Evolutionary conservation across 2,888 invertebrate species (phyloP).

Genomic region (Hartigia nigra): DNA sequence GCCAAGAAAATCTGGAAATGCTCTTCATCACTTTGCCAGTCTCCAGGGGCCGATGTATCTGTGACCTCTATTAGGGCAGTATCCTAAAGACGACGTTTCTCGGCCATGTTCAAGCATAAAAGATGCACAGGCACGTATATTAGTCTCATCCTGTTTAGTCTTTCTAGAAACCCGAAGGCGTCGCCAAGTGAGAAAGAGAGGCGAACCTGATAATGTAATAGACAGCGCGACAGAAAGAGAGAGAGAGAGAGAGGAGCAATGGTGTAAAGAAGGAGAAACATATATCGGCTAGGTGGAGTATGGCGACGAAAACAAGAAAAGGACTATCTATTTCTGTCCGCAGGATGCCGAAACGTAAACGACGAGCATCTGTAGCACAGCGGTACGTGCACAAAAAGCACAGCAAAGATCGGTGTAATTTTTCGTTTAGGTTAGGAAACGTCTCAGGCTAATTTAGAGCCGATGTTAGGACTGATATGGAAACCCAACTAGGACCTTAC

Average conservation of each 20-base stretch:
- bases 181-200: constrained; percentile 17
- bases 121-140: constrained; percentile 3
- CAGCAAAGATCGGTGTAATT: constrained; percentile 28
- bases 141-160: constrained; percentile 26
- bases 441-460: neutral
- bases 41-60: neutral
- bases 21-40: neutral
- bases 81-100: neutral
- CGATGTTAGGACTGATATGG: neutral
- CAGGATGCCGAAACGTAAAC: constrained; percentile 40
- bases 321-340: constrained; percentile 35
- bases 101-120: neutral
- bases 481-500: neutral
- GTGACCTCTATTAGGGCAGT: neutral
- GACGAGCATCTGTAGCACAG: constrained; percentile 28
- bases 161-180: constrained; percentile 20
- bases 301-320: constrained; percentile 18
- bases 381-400: constrained; percentile 23
- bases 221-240: neutral
- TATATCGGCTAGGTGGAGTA: neutral
- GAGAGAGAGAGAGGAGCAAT: constrained; percentile 21
- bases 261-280: neutral
- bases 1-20: neutral
- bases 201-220: constrained; percentile 7
- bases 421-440: constrained; percentile 18